These are phyloP conservation scores for Odontocolon sp. DNA, from an alignment of 2,888 invertebrate species.

Conservation along the genomic window DNA sequence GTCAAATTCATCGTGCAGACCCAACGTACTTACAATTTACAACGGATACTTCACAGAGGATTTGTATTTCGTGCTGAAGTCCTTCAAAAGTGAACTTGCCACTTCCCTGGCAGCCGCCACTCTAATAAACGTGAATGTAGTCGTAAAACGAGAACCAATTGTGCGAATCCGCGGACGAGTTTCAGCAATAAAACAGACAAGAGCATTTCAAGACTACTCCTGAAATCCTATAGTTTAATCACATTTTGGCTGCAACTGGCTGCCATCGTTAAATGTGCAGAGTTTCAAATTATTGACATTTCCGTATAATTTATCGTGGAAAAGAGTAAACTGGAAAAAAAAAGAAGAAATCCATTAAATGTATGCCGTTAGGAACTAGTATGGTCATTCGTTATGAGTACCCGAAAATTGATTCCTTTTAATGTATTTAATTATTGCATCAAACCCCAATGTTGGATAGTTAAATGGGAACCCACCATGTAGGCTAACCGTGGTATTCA, in stretches of 20 bases:
- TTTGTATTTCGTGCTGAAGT: background rate
- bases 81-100: background rate
- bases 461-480: background rate
- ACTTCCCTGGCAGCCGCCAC: background rate
- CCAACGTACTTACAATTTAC: background rate
- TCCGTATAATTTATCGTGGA: background rate
- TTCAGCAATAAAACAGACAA: too few relatives aligned
- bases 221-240: background rate
- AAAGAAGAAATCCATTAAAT: too few relatives aligned
- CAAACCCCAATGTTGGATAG: background rate
- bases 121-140: conserved; percentile 23
- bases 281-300: background rate
- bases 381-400: too few relatives aligned
- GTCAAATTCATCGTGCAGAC: too few relatives aligned
- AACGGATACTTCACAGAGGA: background rate
- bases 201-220: background rate
- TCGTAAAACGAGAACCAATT: conserved; percentile 30
- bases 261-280: background rate
- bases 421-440: background rate
- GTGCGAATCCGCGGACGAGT: background rate
- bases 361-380: too few relatives aligned
- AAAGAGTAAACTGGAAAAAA: background rate
- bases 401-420: background rate
- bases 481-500: background rate
- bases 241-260: background rate